These are phyloP conservation scores for Phaedon cochleariae DNA, from an alignment of 2,888 invertebrate genomes.

Conservation along the genomic window DNA sequence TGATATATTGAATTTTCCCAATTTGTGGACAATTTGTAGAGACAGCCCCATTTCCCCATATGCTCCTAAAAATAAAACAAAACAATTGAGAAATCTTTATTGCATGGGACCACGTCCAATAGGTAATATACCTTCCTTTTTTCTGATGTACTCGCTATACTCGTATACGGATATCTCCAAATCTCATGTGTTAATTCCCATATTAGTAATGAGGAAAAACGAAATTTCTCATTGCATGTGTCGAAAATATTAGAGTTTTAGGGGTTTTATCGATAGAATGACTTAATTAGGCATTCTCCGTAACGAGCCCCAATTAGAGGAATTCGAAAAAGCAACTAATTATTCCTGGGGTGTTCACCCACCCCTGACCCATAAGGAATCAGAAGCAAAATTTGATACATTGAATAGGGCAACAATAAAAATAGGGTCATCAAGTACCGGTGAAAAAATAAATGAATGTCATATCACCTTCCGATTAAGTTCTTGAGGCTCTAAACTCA, in stretches of 20 bases:
- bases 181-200: slow-evolving; percentile 51
- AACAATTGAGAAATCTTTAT: background rate
- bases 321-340: slow-evolving; percentile 1
- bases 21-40: no score
- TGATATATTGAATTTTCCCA: no score
- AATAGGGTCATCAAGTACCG: no score
- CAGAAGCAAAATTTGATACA: background rate
- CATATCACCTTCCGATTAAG: no score
- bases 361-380: background rate
- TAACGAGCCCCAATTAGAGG: slow-evolving; percentile 6
- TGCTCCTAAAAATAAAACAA: no score
- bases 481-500: no score
- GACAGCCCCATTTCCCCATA: no score
- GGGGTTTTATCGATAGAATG: slow-evolving; percentile 37
- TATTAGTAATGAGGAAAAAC: slow-evolving; percentile 41
- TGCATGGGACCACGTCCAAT: background rate
- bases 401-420: no score
- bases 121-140: slow-evolving; percentile 14
- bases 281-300: slow-evolving; percentile 22
- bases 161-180: slow-evolving; percentile 41
- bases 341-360: background rate
- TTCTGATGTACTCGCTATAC: slow-evolving; percentile 32
- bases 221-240: slow-evolving; percentile 40
- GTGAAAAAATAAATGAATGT: no score
- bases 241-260: slow-evolving; percentile 41